These are phyloP conservation scores for Cerastis leucographa DNA, from an alignment of 2,888 invertebrate genomes.

Conservation along the genomic window DNA sequence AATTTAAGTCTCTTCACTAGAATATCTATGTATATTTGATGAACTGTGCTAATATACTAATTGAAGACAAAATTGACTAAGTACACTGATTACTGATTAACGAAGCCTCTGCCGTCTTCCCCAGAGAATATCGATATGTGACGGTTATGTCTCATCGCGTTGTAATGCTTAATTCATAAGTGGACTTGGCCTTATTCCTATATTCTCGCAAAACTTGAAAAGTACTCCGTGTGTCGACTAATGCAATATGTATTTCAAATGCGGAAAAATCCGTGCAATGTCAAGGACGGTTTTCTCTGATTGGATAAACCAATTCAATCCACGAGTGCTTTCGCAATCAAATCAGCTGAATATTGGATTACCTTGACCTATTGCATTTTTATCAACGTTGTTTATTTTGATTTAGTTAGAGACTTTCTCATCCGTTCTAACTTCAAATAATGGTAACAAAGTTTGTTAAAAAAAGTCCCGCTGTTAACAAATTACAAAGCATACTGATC, in stretches of 20 bases:
- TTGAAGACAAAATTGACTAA: neutral
- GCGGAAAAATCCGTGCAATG: slow-evolving; percentile 33
- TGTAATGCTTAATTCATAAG: slow-evolving; percentile 32
- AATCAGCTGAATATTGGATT: slow-evolving; percentile 44
- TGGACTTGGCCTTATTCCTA: slow-evolving; percentile 15
- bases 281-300: slow-evolving; percentile 57
- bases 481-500: slow-evolving; percentile 48
- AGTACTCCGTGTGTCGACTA: neutral
- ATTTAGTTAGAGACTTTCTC: neutral
- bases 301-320: slow-evolving; percentile 56
- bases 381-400: slow-evolving; percentile 41
- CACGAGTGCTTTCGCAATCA: slow-evolving; percentile 39
- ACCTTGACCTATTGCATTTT: slow-evolving; percentile 60
- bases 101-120: neutral
- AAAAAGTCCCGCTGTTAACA: slow-evolving; percentile 55
- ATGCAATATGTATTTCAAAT: slow-evolving; percentile 46
- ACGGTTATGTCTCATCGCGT: neutral
- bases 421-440: neutral
- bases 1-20: too few species aligned
- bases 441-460: neutral
- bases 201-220: slow-evolving; percentile 7
- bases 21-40: neutral
- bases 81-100: slow-evolving; percentile 19
- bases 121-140: neutral
- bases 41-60: neutral